Percentiles rank a stretch among this genome's conserved stretches.
Conservation (phyloP, 2,113 vertebrate species). For the Neoarius graeffei region DNA sequence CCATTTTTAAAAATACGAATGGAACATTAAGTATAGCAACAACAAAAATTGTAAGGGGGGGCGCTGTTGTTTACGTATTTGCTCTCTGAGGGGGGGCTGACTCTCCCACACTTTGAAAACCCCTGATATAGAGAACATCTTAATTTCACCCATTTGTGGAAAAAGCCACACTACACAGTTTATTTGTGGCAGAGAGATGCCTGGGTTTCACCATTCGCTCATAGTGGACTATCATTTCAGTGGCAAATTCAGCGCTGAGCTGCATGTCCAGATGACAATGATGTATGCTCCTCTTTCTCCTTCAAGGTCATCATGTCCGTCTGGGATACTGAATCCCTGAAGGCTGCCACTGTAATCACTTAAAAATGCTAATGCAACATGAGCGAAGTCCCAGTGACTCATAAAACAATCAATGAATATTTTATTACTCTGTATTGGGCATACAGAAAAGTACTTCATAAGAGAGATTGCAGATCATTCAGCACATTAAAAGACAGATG, state of each 20-base stretch:
- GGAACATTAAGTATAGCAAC: no score
- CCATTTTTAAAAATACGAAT: no score
- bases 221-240: not conserved
- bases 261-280: not conserved
- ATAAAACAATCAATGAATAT: conserved; percentile 32
- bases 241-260: not conserved
- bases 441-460: not conserved
- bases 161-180: not conserved
- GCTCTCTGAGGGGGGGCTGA: no score
- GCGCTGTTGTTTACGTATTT: no score
- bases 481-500: not conserved
- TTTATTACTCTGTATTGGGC: not conserved
- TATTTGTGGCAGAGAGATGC: not conserved
- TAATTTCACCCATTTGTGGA: not conserved
- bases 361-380: conserved; percentile 27
- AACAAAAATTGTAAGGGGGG: no score
- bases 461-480: not conserved
- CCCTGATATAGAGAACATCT: not conserved
- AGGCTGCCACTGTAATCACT: conserved; percentile 12
- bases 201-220: not conserved
- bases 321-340: not conserved
- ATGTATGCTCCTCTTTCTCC: not conserved
- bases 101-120: no score
- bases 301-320: conserved; percentile 6
- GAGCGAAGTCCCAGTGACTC: not conserved